Percentiles rank a stretch among this genome's conserved stretches.
Conservation (phyloP, 2,797 vertebrate species). For the Syngnathus rostellatus region DNA sequence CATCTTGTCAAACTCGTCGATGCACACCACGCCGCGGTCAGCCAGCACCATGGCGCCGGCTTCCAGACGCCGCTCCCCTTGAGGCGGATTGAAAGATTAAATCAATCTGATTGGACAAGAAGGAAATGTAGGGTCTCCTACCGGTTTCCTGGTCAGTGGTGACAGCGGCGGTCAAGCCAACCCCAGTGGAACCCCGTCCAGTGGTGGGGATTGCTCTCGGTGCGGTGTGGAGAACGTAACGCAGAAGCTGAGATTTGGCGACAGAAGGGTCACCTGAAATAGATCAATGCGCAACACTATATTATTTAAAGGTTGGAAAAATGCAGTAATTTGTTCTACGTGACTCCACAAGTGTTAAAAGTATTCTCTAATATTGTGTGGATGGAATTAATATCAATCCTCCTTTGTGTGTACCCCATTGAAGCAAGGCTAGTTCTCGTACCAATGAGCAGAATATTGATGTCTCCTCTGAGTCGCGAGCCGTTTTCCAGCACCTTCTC, state of each 20-base stretch:
- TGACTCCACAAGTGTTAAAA: too few species aligned
- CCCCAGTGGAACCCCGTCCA: conserved; percentile 87
- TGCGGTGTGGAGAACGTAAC: conserved; percentile 86
- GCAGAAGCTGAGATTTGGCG: conserved; percentile 92
- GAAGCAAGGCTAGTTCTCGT: conserved; percentile 5
- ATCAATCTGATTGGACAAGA: background rate
- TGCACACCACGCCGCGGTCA: conserved; percentile 92
- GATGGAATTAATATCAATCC: too few species aligned
- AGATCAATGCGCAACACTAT: background rate
- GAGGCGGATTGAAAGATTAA: background rate
- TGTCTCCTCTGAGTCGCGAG: conserved; percentile 91
- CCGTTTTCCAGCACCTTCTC: conserved; percentile 93
- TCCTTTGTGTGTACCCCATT: too few species aligned
- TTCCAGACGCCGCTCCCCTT: conserved; percentile 88
- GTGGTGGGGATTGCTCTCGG: conserved; percentile 93
- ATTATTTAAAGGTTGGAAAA: background rate
- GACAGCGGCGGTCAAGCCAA: conserved; percentile 90
- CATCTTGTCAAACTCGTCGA: conserved; percentile 98
- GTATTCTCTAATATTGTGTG: too few species aligned
- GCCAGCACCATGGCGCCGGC: conserved; percentile 95
- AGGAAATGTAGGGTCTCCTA: conserved; percentile 35
- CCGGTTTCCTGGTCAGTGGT: conserved; percentile 96
- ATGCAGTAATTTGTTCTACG: too few species aligned
- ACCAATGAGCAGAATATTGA: conserved; percentile 96
- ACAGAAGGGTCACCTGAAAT: conserved; percentile 89